phyloP scores from a whole-genome alignment of 2,113 vertebrate species.

The Coturnix japonica region DNA sequence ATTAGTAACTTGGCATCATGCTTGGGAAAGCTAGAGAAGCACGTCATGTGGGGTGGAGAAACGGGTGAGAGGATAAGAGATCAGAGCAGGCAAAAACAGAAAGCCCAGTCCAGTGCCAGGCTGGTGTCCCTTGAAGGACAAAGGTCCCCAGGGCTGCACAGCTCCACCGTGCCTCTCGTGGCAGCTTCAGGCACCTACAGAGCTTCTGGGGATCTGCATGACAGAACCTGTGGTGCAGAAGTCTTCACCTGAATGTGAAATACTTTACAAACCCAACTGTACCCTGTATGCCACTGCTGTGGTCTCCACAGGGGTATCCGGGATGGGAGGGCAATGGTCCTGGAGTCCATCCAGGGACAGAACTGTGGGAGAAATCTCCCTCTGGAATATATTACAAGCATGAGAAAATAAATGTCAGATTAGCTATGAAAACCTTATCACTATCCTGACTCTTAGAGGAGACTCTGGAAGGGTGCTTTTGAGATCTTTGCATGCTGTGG shows the following conservation, averaged over 20 bases:
- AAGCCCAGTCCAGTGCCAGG: neutral
- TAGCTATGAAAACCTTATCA: neutral
- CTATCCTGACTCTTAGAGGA: neutral
- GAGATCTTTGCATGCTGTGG: neutral
- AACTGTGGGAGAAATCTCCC: neutral
- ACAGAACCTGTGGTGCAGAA: neutral
- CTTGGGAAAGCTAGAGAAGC: constrained; percentile 47
- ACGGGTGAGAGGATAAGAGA: constrained; percentile 32
- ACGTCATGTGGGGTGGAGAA: constrained; percentile 30
- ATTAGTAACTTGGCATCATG: constrained; percentile 18
- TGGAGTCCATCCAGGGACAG: neutral
- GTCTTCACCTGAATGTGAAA: neutral
- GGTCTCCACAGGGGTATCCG: neutral
- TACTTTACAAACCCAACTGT: neutral
- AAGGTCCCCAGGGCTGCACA: neutral
- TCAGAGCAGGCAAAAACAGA: constrained; percentile 6
- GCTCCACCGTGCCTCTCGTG: neutral
- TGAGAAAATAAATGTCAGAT: neutral
- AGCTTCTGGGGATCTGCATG: neutral
- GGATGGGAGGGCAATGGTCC: fast-evolving
- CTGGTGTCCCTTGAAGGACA: neutral
- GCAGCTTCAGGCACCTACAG: neutral
- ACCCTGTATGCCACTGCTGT: neutral
- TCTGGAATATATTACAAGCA: neutral
- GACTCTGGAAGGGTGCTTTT: neutral